Base-by-base conservation (phyloP, 2,888 invertebrate genomes). In the Pycnomerus fuliginosus region DNA sequence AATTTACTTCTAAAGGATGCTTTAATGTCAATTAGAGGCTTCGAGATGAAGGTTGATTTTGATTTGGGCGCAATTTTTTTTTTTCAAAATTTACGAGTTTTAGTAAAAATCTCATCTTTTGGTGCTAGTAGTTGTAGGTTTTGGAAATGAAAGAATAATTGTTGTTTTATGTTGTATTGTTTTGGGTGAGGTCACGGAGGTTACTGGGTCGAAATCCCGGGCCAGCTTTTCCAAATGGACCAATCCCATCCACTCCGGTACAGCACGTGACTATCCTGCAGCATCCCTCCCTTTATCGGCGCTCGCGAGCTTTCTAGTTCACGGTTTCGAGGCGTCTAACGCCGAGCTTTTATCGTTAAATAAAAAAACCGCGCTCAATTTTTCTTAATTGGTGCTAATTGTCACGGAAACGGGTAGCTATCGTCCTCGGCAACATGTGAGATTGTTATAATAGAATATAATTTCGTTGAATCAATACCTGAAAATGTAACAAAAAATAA, bases 201-300 rank as follows among this genome's bases (percentile, higher is more conserved):
- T 73, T 65, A 73, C 67, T 72, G 66, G 73, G 73, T 72, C 73
- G 71, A 65, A 66, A 70, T 69, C 72, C 71, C 69, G 72, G 71
- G 68, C 58, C 57, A 64, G 66, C 65, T 61, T 56, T 50, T 50
- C 48, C 52, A 49, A 46, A 28, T 32, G 37, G 39, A 56, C 71
- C 70, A 70, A 70, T 70, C 48, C 60, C 47, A 50, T 50, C 52
- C 58, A 56, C 59, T 55, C 61, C 51, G 48, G 48, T 44, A 50
- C 48, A 44, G 56, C 70, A 70, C 67, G 67, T 70, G 70, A 66
- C 59, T 47, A 53, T 64, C 62, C 65, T 64, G 69, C 71, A 69
- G 69, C 69, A 67, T 69, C 70, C 70, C 70, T 69, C 64, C 67
- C 63, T 55, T 36, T 47, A 48, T 57, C 53, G 53, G 52, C 46